phyloP scores from a whole-genome alignment of 2,113 vertebrate species.

The Grammomys surdaster region DNA sequence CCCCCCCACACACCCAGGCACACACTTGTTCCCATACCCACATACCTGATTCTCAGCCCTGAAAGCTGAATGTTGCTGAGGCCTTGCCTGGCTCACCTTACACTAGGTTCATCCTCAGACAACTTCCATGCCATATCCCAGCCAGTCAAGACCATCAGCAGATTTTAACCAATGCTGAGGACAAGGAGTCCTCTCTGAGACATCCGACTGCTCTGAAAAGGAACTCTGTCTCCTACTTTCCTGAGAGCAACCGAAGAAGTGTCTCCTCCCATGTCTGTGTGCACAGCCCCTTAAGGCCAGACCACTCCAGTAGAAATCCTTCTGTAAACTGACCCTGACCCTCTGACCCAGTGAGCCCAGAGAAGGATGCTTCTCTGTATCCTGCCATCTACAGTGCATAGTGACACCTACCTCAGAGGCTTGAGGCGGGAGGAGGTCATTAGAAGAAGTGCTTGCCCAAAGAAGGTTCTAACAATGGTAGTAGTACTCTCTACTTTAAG shows the following conservation, averaged over 20 bases:
- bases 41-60: not conserved
- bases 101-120: not conserved
- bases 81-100: not conserved
- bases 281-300: not conserved
- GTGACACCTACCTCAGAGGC: slow-evolving; percentile 50
- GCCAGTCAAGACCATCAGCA: not conserved
- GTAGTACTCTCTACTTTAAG: not conserved
- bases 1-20: not conserved
- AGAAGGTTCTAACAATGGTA: not conserved
- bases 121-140: not conserved
- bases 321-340: not conserved
- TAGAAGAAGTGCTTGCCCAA: not conserved
- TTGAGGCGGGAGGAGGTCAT: not conserved
- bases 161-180: not conserved
- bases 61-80: not conserved
- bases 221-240: not conserved
- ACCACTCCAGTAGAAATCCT: rapidly evolving
- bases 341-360: rapidly evolving
- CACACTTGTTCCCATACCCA: not conserved
- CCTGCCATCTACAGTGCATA: not conserved
- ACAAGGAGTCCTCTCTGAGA: not conserved
- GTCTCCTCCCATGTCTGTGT: not conserved
- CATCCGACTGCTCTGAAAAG: not conserved
- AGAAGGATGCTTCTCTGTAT: not conserved
- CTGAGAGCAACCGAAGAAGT: not conserved